Evolutionary conservation across 2,113 vertebrate genomes (phyloP).

Genomic region (Hylia prasina): DNA sequence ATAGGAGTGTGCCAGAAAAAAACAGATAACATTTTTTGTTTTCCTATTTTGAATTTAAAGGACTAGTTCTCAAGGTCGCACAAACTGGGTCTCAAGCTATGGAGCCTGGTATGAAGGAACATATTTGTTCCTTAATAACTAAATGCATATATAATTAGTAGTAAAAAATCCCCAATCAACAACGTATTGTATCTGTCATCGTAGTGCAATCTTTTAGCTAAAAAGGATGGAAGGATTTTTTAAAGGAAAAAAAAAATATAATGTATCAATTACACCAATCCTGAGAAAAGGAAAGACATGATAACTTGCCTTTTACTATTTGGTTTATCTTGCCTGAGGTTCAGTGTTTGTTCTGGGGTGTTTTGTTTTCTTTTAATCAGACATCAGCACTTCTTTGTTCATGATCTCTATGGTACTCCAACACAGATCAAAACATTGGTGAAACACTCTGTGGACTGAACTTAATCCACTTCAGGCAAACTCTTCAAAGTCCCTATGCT

Average conservation of each 20-base stretch:
- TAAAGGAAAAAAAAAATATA: not conserved
- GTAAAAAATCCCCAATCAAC: not conserved
- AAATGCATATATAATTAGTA: not conserved
- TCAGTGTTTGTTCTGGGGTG: not conserved
- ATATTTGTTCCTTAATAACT: not conserved
- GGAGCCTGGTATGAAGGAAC: not conserved
- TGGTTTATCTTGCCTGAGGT: not conserved
- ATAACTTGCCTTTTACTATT: not conserved
- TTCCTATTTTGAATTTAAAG: not conserved
- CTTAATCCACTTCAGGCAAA: not conserved
- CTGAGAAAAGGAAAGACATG: not conserved
- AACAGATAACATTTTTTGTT: not conserved
- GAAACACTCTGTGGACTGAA: not conserved
- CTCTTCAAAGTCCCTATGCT: not conserved
- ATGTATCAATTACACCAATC: not conserved
- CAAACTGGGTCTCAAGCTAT: not conserved
- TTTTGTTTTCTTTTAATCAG: not conserved
- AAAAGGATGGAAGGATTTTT: not conserved
- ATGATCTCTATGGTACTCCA: not conserved
- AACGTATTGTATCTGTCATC: not conserved
- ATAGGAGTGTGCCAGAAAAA: not conserved
- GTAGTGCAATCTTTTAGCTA: not conserved
- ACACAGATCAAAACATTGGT: not conserved
- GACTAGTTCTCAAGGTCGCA: not conserved
- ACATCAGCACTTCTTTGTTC: not conserved